phyloP scores from a whole-genome alignment of 2,113 vertebrate genomes.

The Rhipidura dahli region DNA sequence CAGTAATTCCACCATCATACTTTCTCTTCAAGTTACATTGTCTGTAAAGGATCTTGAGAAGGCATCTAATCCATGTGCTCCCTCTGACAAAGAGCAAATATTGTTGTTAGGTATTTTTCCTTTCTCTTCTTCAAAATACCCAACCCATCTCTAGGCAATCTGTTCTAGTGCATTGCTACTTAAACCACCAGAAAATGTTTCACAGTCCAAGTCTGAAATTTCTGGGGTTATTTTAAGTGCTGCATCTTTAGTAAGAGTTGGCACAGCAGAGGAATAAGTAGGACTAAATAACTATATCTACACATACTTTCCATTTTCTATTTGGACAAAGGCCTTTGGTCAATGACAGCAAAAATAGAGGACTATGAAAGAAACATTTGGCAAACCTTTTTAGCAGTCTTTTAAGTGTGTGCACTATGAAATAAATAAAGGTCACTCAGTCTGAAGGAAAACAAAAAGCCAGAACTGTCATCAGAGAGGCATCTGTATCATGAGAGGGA shows the following conservation, averaged over 20 bases:
- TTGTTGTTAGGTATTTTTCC: background rate
- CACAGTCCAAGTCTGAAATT: background rate
- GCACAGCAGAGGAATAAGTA: background rate
- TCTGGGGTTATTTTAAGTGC: fast-evolving
- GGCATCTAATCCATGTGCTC: background rate
- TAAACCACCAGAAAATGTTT: background rate
- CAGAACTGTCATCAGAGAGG: background rate
- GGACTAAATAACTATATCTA: background rate
- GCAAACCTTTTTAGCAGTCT: background rate
- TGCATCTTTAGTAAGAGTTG: background rate
- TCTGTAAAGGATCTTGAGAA: background rate
- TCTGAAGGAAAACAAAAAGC: background rate
- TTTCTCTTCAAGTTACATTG: background rate
- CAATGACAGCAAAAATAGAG: background rate
- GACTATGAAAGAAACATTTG: background rate
- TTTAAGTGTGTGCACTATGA: background rate
- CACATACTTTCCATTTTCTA: background rate
- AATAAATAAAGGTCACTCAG: background rate
- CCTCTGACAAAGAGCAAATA: background rate
- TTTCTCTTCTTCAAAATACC: background rate
- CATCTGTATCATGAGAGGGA: background rate
- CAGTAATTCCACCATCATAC: no score
- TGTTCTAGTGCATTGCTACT: background rate
- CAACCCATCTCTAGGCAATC: background rate
- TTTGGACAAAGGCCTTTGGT: background rate